These are phyloP conservation scores for Brachypteracias leptosomus DNA, from an alignment of 2,113 vertebrate species.

Conservation along the genomic window DNA sequence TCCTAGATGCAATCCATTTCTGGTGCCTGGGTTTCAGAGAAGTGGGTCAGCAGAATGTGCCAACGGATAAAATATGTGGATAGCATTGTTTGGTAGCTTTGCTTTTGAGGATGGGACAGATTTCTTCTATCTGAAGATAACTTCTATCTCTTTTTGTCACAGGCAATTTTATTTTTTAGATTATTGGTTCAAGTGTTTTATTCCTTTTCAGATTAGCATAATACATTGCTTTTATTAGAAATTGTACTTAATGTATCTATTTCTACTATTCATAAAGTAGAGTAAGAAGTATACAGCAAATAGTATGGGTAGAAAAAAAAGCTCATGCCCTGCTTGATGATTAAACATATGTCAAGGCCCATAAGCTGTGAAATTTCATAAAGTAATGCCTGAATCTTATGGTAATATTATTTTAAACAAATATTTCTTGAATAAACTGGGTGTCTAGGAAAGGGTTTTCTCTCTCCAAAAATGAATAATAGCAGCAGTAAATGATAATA, in stretches of 20 bases:
- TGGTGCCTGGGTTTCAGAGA: background rate
- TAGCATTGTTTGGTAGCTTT: background rate
- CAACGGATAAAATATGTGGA: background rate
- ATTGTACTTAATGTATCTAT: background rate
- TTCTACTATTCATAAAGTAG: background rate
- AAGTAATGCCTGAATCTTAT: background rate
- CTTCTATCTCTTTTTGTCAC: background rate
- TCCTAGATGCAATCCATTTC: background rate
- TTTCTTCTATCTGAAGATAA: no score
- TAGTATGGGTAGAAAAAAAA: background rate
- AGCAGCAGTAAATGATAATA: background rate
- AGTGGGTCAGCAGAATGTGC: conserved; percentile 5
- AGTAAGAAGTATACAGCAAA: background rate
- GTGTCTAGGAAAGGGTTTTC: background rate
- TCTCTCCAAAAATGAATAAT: background rate
- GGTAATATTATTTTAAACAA: background rate
- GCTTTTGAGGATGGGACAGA: background rate
- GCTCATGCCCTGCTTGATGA: background rate
- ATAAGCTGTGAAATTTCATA: background rate
- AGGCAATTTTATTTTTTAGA: background rate
- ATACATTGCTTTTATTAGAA: background rate
- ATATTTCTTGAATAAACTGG: background rate
- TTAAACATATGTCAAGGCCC: background rate
- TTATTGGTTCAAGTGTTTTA: background rate
- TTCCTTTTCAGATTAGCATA: background rate